These are phyloP conservation scores for Leucoma salicis DNA, from an alignment of 2,888 invertebrate genomes.

Conservation along the genomic window DNA sequence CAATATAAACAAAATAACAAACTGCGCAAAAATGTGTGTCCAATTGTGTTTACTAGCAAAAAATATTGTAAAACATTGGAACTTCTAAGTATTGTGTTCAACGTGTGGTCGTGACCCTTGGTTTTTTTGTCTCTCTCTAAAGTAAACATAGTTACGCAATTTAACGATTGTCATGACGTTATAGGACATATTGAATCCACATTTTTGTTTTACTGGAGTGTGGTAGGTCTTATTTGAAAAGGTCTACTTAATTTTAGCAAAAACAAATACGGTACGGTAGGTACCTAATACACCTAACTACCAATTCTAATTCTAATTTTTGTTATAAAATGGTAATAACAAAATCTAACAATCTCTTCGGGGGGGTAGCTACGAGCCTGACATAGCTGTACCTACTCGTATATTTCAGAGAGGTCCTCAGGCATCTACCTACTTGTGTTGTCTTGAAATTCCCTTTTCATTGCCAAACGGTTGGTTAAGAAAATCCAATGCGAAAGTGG, in stretches of 20 bases:
- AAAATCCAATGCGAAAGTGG: too few relatives aligned
- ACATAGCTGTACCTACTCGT: too few relatives aligned
- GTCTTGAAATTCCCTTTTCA: too few relatives aligned
- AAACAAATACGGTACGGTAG: too few relatives aligned
- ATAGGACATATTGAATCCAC: constrained; percentile 35
- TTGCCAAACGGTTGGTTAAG: too few relatives aligned
- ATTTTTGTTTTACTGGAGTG: constrained; percentile 30
- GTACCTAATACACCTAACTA: too few relatives aligned
- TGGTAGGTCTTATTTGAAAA: constrained; percentile 19
- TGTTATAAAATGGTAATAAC: too few relatives aligned
- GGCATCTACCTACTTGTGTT: too few relatives aligned
- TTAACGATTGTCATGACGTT: constrained; percentile 39
- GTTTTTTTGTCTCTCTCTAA: constrained; percentile 40
- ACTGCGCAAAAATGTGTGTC: constrained; percentile 9
- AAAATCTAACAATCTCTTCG: too few relatives aligned
- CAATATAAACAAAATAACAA: constrained; percentile 7
- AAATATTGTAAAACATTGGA: constrained; percentile 15
- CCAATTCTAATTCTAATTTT: too few relatives aligned
- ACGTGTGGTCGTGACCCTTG: constrained; percentile 60
- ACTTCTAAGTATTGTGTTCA: constrained; percentile 27
- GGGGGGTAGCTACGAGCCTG: too few relatives aligned
- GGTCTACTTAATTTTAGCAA: constrained; percentile 10
- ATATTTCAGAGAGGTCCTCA: too few relatives aligned
- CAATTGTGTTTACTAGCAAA: constrained; percentile 11
- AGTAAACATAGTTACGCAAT: constrained; percentile 53